Base-by-base conservation (phyloP, 2,888 invertebrate species). In the Eurytoma californica region DNA sequence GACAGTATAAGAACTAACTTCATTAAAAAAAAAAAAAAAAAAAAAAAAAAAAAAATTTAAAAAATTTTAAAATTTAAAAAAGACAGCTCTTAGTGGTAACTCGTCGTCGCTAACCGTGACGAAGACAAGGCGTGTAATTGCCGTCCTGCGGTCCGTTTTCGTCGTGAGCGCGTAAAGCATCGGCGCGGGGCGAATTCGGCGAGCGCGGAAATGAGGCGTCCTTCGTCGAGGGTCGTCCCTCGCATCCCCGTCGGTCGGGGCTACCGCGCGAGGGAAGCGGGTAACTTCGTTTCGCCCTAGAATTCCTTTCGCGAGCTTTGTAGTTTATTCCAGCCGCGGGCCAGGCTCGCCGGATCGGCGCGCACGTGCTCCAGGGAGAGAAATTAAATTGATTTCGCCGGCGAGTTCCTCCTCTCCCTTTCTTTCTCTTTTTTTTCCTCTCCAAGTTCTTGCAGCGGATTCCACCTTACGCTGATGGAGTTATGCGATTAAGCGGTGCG, bases 151-250 rank as follows among this genome's bases (percentile, higher is more conserved):
- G 77, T 28, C 24, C 49, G 9, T 39, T 39, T 39, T 39, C 39
- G 7, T 9, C 39, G 39, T 39, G 39, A 39, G 9, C 39, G 28
- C 14, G 72, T 60, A 72, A 53, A 39, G 3, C 39, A 39, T 39
- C 39, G 28, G 13, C 47, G 49, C 66, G 57, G 58, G 49, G n/a
- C 57, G 53, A 47, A 61, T 49, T 51, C 51, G 55, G n/a, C 30
- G 16, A 60, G 18, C 47, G 49, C 80, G 80, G 80, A 80, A 80
- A 78, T 75, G 77, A 80, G 75, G 69, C 69, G 61, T 49, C 47
- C 61, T 58, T 63, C 63, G 13, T 12, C 63, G 18, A 20, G 63
- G 69, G 24, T 14, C 47, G 16, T 12, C 39, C 39, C 39, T 39
- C 39, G 24, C 24, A 9, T 9, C 39, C 39, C 39, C 39, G 39